Evolutionary conservation across 2,113 vertebrate species (phyloP), one percentile per base, ranked within the genome.

Genomic region (Pygathrix nemaeus): DNA sequence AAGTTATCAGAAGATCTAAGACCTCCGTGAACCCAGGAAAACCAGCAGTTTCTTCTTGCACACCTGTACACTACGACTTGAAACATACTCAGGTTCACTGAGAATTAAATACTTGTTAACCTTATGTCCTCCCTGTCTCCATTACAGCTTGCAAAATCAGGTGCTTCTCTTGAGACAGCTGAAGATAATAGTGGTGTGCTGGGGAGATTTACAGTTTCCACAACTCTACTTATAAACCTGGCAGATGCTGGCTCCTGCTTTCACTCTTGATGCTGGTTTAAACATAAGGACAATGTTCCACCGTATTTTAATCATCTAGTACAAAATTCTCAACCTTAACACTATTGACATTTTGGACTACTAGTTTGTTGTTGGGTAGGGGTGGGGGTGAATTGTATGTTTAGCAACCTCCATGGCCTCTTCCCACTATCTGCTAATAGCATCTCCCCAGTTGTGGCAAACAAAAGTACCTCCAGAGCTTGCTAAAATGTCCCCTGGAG

Each of bases 61-160:
- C 20, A 73, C 9, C 32, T 27, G 8, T 14, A 4, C 0, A 2
- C 13, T 18, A 2, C 21, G 12, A 10, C 27, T 40, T 78, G 52
- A 59, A 45, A 32, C 17, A 8, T 17, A 68, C 38, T 87, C 43
- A 35, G 27, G 50, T 32, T 84, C 68, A 13, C 40, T 52, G 18
- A 61, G 85, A 38, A 50, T n/a, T 48, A 92, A 90, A 40, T 38
- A 21, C 8, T 23, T 32, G 20, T 16, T 66, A n/a, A 7, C 57
- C 55, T 16, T 80, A 68, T 48, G 12, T 13, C 8, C 20, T 59
- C 17, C 50, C 16, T 76, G 6, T 78, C n/a, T 82, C 45, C 61
- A 79, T 0, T 73, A 48, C 35, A 73, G 27, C n/a, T 50, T 57
- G 27, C 55, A 75, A 18, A 78, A 59, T 70, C 45, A 52, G 4